Evolutionary conservation across 1,140 invertebrate species (phyloP), one percentile per base, ranked within the genome.

Genomic region (Lucilia cuprina): DNA sequence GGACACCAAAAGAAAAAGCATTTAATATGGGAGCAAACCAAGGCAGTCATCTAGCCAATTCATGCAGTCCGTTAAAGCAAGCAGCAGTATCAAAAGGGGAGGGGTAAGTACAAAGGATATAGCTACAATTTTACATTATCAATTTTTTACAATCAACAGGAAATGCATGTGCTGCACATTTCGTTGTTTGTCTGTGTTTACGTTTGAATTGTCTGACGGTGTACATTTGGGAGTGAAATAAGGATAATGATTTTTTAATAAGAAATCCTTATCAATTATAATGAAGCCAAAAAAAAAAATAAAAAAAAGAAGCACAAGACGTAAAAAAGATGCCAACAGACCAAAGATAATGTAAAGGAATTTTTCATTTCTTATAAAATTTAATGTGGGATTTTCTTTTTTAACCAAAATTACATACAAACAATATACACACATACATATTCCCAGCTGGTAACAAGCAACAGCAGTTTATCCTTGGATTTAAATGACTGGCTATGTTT

Each of bases 251-350:
- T 25, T 25, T 25, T 70, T 70, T 70, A 70, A 70, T 70, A 70
- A 70, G 65, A 70, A 70, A 70, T 70, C 65, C 19, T 70, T 70
- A 21, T 70, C 65, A 70, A 70, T 70, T 70, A 70, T 70, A 70
- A 70, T 19, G 19, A 10, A 10, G n/a, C 17, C 25, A 70, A 70
- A 21, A 21, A 19, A 65, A 65, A 65, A 65, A 19, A 65, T 2
- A 65, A 19, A 1, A 49, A 49, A 49, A 2, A 12, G 49, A 12
- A 55, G 50, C 50, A 55, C 17, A 55, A 55, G 50, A 41, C 41
- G 5, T 41, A 41, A 41, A 41, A 41, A 41, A 30, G 25, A 30
- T 30, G 25, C 25, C 25, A 30, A 3, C 25, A 30, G 25, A 30
- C 25, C 25, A 30, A 30, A 30, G 25, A 30, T 30, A 30, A 30